These are phyloP conservation scores for Camelus bactrianus DNA, from an alignment of 2,113 vertebrate genomes.

Conservation along the genomic window DNA sequence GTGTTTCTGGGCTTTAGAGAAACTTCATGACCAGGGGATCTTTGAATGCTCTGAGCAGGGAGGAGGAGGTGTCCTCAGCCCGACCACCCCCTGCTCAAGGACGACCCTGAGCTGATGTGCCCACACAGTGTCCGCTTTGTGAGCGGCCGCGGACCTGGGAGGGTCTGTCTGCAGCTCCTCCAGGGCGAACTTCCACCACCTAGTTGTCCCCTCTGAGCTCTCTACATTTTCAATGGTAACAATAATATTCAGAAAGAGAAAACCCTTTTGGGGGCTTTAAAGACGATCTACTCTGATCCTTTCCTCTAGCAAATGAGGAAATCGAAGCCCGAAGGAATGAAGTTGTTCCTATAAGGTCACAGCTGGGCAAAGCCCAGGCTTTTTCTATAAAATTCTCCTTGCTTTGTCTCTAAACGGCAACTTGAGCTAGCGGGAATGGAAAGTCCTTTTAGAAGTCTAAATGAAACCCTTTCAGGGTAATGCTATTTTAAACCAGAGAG, in stretches of 20 bases:
- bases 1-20: background rate
- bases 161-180: background rate
- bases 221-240: background rate
- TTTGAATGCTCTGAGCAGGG: background rate
- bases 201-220: background rate
- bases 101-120: fast-evolving
- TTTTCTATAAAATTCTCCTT: background rate
- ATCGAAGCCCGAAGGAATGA: background rate
- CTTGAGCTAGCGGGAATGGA: background rate
- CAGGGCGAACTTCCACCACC: background rate
- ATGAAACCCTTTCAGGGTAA: background rate
- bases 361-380: background rate
- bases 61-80: background rate
- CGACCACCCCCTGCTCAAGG: background rate
- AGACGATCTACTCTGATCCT: background rate
- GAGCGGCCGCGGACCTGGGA: background rate
- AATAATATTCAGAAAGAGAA: background rate
- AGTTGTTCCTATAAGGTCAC: background rate
- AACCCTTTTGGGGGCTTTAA: background rate
- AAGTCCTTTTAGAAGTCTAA: background rate
- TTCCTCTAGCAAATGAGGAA: background rate
- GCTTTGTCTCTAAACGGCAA: background rate
- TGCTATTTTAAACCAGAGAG: background rate
- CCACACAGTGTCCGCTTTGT: background rate
- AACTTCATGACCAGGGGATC: background rate